Conservation (phyloP, 2,797 vertebrate species). For the Poeciliopsis presidionis region DNA sequence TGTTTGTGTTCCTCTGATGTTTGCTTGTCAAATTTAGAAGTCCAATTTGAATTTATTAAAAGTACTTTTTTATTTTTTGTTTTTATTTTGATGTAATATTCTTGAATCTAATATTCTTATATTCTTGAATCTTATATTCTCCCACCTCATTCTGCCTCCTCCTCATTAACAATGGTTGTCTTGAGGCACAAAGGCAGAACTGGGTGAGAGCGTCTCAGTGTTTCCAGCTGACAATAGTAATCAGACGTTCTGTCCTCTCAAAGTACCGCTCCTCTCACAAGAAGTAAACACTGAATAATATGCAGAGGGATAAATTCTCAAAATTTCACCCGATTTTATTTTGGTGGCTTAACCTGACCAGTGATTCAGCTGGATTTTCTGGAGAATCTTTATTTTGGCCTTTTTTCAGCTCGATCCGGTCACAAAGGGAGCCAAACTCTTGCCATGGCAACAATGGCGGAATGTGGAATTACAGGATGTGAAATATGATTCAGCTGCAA, state of each 20-base stretch:
- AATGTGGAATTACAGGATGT: slow-evolving; percentile 72
- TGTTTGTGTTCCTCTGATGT: neutral
- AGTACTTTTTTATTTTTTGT: neutral
- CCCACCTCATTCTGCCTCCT: neutral
- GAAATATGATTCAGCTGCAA: slow-evolving; percentile 55
- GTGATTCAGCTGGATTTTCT: neutral
- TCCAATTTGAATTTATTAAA: neutral
- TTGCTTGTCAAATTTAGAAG: neutral
- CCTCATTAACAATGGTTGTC: slow-evolving; percentile 38
- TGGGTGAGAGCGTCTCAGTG: slow-evolving; percentile 39
- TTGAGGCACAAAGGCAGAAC: slow-evolving; percentile 34
- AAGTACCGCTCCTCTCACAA: slow-evolving; percentile 5
- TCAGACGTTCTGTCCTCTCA: neutral
- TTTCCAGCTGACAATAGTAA: slow-evolving; percentile 29
- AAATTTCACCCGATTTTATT: neutral
- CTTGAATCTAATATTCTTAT: no score
- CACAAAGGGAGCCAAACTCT: slow-evolving; percentile 8
- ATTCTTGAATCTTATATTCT: no score
- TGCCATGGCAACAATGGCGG: slow-evolving; percentile 36
- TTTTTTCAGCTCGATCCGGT: neutral
- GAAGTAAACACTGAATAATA: neutral
- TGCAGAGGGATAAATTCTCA: neutral
- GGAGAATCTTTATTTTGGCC: neutral
- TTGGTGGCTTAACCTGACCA: neutral
- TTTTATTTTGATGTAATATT: neutral